phyloP scores from a whole-genome alignment of 1,140 invertebrate species.

The Ceratosolen solmsi region DNA sequence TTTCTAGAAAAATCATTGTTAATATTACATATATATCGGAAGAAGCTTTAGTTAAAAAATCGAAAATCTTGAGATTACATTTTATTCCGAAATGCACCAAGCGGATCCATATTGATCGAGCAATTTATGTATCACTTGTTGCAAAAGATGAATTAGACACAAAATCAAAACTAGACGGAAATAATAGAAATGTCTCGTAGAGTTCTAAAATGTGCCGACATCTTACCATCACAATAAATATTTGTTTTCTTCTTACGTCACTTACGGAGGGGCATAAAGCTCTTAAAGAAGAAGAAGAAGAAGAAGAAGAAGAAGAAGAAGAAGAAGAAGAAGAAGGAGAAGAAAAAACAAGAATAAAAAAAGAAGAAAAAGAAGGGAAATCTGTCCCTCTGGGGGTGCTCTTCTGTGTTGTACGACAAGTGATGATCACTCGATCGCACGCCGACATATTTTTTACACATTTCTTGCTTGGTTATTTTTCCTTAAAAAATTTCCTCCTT shows the following conservation, averaged over 20 bases:
- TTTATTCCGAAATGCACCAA: not conserved
- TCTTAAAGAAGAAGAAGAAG: no score
- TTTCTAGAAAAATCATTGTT: slow-evolving; percentile 11
- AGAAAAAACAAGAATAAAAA: no score
- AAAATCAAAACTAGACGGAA: not conserved
- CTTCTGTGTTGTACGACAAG: not conserved
- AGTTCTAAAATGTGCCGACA: slow-evolving; percentile 37
- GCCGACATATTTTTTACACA: no score
- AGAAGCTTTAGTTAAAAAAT: not conserved
- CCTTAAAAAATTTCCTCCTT: no score
- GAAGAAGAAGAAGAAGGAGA: no score
- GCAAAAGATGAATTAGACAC: not conserved
- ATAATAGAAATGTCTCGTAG: not conserved
- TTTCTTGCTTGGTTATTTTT: no score
- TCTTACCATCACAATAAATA: slow-evolving; percentile 32
- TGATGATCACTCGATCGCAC: slow-evolving; percentile 29
- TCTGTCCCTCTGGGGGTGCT: not conserved
- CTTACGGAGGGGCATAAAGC: not conserved
- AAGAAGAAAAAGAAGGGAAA: slow-evolving; percentile 3
- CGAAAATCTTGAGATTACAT: not conserved
- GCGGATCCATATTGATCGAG: no score
- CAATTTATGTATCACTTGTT: not conserved
- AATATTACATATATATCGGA: not conserved
- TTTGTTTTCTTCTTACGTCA: not conserved
- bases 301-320: no score